phyloP scores from a whole-genome alignment of 2,888 invertebrate genomes.

The Caenorhabditis sp. region DNA sequence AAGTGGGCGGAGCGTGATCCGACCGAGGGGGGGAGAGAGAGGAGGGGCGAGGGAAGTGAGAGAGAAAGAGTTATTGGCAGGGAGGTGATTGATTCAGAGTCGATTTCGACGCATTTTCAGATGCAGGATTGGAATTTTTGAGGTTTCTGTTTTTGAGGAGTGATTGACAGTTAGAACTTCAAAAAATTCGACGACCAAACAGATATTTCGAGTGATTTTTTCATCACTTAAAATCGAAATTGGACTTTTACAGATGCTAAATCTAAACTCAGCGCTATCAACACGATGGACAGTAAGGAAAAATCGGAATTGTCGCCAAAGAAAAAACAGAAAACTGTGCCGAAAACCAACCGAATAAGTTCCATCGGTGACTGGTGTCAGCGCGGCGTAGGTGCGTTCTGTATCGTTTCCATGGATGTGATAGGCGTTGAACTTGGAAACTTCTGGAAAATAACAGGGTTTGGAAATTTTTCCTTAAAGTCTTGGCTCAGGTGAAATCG shows the following conservation, averaged over 20 bases:
- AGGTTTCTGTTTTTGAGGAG: background rate
- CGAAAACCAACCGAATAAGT: slow-evolving; percentile 62
- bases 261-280: no score
- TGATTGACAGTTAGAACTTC: background rate
- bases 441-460: slow-evolving; percentile 71
- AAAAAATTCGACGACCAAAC: no score
- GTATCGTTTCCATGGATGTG: slow-evolving; percentile 85
- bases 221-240: no score
- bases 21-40: background rate
- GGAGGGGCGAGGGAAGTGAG: background rate
- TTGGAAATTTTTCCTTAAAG: no score
- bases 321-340: background rate
- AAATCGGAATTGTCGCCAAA: no score
- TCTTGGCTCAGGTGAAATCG: no score
- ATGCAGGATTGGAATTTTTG: no score
- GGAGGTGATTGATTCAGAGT: background rate
- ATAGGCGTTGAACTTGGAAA: slow-evolving; percentile 85
- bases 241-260: no score
- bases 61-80: slow-evolving; percentile 8
- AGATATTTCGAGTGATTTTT: no score
- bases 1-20: slow-evolving; percentile 20
- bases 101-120: no score
- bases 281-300: background rate
- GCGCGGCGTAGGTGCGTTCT: slow-evolving; percentile 84
- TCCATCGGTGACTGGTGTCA: slow-evolving; percentile 84